Base-by-base conservation (phyloP, 2,113 vertebrate species). In the Tringa solitaria region DNA sequence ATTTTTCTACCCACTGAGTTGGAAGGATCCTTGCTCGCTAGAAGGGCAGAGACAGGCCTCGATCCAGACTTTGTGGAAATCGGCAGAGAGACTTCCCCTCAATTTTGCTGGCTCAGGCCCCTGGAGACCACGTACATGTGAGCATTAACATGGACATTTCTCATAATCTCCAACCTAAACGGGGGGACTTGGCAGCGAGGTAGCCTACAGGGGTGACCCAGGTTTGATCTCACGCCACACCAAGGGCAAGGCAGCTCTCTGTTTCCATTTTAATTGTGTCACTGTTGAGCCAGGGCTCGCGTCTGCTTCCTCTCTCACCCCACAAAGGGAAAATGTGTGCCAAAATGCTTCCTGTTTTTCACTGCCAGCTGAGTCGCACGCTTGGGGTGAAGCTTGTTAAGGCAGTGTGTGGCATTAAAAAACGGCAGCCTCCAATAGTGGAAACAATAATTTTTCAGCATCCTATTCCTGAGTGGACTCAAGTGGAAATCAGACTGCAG, bases 271-370 rank as follows among this genome's bases (percentile, higher is more conserved):
- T 93, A 78, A 89, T 94, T 89, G 96, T 96, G 93, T 95, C 88
- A 59, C 72, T 72, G 60, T 41, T 78, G 76, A 88, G 90, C 90
- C 83, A 89, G 90, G 74, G 83, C 76, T 89, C 3, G 0, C 1
- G 83, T 89, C 95, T 95, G 96, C 88, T 95, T 97, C 93, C 96
- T 96, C 90, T 81, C 88, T 95, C 80, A 79, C 88, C 93, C 83
- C 86, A 93, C 95, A 96, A 95, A 96, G 69, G 90, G 86, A 95
- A 87, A 91, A 92, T 33, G 14, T 90, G 90, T 96, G 93, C 96
- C 96, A 96, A 82, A 96, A 82, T 3, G 64, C 77, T 94, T 95
- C 96, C 95, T 97, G 96, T 92, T 97, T 93, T 94, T 95, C 95
- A 87, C 86, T 96, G 96, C 93, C 96, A 95, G 88, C 94, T 89